Conservation (phyloP, 1,140 invertebrate genomes). For the Euborellia annulipes region DNA sequence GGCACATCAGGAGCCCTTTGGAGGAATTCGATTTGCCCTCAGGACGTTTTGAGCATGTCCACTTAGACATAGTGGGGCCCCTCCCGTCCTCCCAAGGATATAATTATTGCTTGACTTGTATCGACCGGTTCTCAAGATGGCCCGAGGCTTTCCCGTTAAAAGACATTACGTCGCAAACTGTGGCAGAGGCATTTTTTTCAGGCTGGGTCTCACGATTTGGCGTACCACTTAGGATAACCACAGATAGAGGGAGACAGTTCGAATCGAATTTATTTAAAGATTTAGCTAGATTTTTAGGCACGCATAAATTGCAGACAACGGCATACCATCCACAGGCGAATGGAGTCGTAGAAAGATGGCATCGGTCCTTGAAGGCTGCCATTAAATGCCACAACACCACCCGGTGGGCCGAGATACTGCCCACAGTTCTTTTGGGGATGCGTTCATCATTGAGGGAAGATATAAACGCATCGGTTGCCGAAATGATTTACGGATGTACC, state of each 20-base stretch:
- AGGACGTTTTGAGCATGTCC: constrained; percentile 9
- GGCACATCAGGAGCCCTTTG: constrained; percentile 12
- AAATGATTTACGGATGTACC: neutral
- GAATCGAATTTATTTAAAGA: no score
- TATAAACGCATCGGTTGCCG: neutral
- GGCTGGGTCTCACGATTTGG: neutral
- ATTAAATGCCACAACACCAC: neutral
- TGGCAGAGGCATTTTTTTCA: no score
- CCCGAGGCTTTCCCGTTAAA: neutral
- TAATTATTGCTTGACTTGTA: neutral
- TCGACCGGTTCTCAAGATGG: neutral
- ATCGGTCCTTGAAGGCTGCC: neutral
- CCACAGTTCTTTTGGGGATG: neutral
- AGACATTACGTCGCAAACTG: neutral
- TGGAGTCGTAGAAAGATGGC: neutral
- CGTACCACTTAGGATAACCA: neutral
- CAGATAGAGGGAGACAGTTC: neutral
- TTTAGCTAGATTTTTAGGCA: no score
- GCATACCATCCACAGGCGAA: neutral
- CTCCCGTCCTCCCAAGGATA: constrained; percentile 4
- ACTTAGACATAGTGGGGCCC: constrained; percentile 17
- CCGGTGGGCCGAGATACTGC: neutral
- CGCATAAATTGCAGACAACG: neutral
- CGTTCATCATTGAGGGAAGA: constrained; percentile 15
- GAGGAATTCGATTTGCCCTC: constrained; percentile 4